Evolutionary conservation across 2,797 vertebrate species (phyloP), one percentile per base, ranked within the genome.

Genomic region (Meriones psammophilus): DNA sequence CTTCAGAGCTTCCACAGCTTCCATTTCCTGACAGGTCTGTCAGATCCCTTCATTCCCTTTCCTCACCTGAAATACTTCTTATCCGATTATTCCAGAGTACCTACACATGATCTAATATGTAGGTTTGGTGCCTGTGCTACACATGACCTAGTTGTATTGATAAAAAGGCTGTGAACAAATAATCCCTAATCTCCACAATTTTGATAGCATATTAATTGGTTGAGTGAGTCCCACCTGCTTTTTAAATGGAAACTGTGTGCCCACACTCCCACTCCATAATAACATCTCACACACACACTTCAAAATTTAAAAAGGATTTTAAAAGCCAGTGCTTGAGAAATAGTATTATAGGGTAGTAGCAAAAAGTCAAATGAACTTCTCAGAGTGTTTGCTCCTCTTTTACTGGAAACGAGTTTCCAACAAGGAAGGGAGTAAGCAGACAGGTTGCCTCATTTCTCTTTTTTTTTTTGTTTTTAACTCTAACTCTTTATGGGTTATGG

Each of bases 291-390:
- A 36, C 9, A 50, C 73, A 90, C 73, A 73, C 71, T 3, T 76
- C 1, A 76, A 28, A 28, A 26, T 62, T 77, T 58, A 4, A 56
- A 95, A 42, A 76, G 22, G 26, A 36, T 46, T 46, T 54, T 39
- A 62, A 13, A 97, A 86, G 18, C 50, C 28, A 30, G 36, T 17
- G 33, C 64, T 56, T 39, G 36, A 26, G 12, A 58, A 62, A 28
- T 50, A 50, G n/a, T 39, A 17, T 77, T 85, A 14, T 12, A 42
- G 64, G 36, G 30, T 71, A 66, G 56, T 60, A 74, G 39, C 42
- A 90, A 54, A 84, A 90, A 54, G 50, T 81, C 24, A 83, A 54
- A 74, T n/a, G 18, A 56, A 73, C 15, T 89, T 97, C 22, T 81
- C 50, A 54, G 50, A 58, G 13, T 4, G 56, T 58, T 18, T 68